Base-by-base conservation (phyloP, 2,797 vertebrate genomes). In the Centroberyx gerrardi region DNA sequence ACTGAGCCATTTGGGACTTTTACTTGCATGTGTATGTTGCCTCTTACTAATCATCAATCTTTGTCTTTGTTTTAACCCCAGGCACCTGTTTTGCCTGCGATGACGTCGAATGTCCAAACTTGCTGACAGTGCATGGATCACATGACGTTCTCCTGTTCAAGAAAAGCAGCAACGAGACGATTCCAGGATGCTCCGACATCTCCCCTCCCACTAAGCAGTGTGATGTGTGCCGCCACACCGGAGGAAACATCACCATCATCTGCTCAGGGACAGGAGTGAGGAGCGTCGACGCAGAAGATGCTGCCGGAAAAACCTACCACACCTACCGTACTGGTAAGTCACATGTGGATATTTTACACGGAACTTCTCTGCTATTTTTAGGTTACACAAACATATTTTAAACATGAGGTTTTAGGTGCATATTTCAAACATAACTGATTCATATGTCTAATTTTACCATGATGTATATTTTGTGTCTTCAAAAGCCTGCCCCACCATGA, bases 61-160 rank as follows among this genome's bases (percentile, higher is more conserved):
- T 59, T 72, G 73, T 27, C 15, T 67, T 3, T 74, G 3, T 46
- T 61, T 74, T 44, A 4, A 38, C 8, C 0, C 8, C 61, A 78
- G 70, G 1, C 1, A n/a, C 17, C 0, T 88, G 75, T 33, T 65
- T 33, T 2, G 60, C 33, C 36, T 86, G 87, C 76, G 17, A 0
- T 18, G 71, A 87, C 14, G 0, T 2, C 14, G 53, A 2, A 49
- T 88, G 89, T 36, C 0, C 0, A 12, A 53, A 65, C 0, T 0
- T 87, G 12, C 0, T 0, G 0, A 2, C 0, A 0, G 75, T 89
- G 36, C 85, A 8, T n/a, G 1, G 0, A 0, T 0, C 0, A 1
- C 0, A 1, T 0, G 18, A 69, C 13, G 0, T 0, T 0, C 0
- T 0, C 0, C 1, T 74, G 12, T 87, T 58, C 46, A 0, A 13